Conservation (phyloP, 2,888 invertebrate species). For the Spodoptera exigua region DNA sequence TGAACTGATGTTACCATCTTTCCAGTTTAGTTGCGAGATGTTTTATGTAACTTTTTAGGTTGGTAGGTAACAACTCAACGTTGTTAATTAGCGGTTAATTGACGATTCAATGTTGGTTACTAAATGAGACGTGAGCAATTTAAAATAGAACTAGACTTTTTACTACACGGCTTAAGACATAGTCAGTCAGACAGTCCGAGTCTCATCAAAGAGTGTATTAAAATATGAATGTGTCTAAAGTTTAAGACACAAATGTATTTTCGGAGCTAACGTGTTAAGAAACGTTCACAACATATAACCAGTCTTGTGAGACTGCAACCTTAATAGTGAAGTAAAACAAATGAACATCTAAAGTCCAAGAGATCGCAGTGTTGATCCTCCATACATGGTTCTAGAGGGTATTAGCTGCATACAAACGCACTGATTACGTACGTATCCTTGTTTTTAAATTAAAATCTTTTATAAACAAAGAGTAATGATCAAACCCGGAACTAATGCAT, state of each 20-base stretch:
- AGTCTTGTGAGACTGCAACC: no score
- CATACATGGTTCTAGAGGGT: background rate
- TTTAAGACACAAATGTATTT: no score
- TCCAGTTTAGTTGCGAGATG: constrained; percentile 4
- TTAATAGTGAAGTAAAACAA: background rate
- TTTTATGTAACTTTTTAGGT: constrained; percentile 23
- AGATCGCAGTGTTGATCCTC: constrained; percentile 4
- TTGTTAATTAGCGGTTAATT: constrained; percentile 55
- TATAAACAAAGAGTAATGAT: constrained; percentile 27
- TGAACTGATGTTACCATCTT: constrained; percentile 7
- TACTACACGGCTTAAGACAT: background rate
- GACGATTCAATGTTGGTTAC: constrained; percentile 49
- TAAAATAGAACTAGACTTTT: constrained; percentile 11
- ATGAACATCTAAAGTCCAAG: background rate
- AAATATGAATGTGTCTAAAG: no score
- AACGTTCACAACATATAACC: no score
- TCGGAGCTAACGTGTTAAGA: no score
- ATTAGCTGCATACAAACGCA: constrained; percentile 15
- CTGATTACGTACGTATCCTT: constrained; percentile 9
- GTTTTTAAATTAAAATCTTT: constrained; percentile 17
- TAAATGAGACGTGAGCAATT: constrained; percentile 35
- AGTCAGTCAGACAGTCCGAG: no score
- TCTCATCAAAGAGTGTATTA: no score
- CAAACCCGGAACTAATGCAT: constrained; percentile 70
- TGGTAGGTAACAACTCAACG: background rate